Conservation (phyloP, 2,888 invertebrate genomes). For the Pollenia griseotomentosa region DNA sequence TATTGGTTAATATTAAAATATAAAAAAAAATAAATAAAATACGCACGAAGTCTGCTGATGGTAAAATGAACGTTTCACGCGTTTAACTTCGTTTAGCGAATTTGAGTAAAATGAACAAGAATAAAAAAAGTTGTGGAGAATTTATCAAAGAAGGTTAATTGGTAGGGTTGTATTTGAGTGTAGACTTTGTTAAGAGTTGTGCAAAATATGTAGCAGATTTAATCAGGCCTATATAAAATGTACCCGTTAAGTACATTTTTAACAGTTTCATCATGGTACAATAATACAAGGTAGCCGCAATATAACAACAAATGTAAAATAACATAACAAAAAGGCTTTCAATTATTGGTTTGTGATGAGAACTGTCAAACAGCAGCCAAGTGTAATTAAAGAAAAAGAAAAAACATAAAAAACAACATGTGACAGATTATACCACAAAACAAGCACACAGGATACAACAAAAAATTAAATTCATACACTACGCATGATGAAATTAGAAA, state of each 20-base stretch:
- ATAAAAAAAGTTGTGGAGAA: slow-evolving; percentile 39
- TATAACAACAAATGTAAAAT: no score
- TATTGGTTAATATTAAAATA: slow-evolving; percentile 42
- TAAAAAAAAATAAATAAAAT: slow-evolving; percentile 37
- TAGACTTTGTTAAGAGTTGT: not conserved
- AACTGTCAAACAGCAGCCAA: no score
- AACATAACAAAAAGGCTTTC: no score
- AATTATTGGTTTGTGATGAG: no score
- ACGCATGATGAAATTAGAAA: no score
- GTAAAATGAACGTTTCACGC: slow-evolving; percentile 50
- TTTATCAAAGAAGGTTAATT: slow-evolving; percentile 48
- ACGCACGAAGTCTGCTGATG: slow-evolving; percentile 46
- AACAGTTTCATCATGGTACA: no score
- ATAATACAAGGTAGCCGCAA: no score
- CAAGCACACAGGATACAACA: no score
- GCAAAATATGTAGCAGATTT: not conserved
- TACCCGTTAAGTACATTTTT: not conserved
- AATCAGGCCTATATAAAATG: not conserved
- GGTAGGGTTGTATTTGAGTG: slow-evolving; percentile 25
- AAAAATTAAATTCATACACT: no score
- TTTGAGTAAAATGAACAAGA: slow-evolving; percentile 43
- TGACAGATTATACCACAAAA: no score
- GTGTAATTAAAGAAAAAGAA: no score
- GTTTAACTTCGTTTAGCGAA: slow-evolving; percentile 62
- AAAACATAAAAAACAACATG: no score